Percentiles rank a stretch among this genome's conserved stretches.
phyloP scores from a whole-genome alignment of 2,888 invertebrate species.

The Heliconius erato region DNA sequence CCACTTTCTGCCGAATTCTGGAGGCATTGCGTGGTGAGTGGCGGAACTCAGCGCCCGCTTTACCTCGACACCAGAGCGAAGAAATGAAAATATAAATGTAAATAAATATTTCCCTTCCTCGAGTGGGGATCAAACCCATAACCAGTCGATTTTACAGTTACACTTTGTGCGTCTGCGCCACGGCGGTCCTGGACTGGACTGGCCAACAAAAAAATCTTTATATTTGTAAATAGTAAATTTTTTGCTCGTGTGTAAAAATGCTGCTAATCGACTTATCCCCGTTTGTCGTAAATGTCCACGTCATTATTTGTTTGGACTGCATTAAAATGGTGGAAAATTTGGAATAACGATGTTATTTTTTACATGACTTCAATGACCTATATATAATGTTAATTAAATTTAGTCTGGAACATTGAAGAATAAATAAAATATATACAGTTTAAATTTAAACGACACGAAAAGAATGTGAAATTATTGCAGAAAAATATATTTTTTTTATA shows the following conservation, averaged over 20 bases:
- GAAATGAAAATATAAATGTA: too few species aligned
- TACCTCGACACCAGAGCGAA: too few species aligned
- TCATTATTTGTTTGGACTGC: not conserved
- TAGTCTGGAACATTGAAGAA: slow-evolving; percentile 30
- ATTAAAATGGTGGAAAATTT: slow-evolving; percentile 15
- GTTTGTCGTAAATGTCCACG: not conserved
- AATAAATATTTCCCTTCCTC: too few species aligned
- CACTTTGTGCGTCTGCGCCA: too few species aligned
- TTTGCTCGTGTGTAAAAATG: not conserved
- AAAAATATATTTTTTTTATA: not conserved
- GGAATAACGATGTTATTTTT: slow-evolving; percentile 30
- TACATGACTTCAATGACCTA: slow-evolving; percentile 41
- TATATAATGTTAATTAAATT: slow-evolving; percentile 28
- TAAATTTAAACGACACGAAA: slow-evolving; percentile 12
- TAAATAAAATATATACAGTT: not conserved
- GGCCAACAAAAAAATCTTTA: not conserved
- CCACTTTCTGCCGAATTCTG: too few species aligned
- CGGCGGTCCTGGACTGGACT: too few species aligned
- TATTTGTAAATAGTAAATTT: not conserved
- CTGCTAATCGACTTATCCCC: not conserved
- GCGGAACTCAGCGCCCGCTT: too few species aligned
- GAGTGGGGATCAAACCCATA: too few species aligned
- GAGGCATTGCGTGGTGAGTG: too few species aligned
- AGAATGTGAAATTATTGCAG: not conserved
- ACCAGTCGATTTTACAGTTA: too few species aligned